Evolutionary conservation across 2,113 vertebrate genomes (phyloP), one percentile per base, ranked within the genome.

Genomic region (Thamnophis sirtalis): DNA sequence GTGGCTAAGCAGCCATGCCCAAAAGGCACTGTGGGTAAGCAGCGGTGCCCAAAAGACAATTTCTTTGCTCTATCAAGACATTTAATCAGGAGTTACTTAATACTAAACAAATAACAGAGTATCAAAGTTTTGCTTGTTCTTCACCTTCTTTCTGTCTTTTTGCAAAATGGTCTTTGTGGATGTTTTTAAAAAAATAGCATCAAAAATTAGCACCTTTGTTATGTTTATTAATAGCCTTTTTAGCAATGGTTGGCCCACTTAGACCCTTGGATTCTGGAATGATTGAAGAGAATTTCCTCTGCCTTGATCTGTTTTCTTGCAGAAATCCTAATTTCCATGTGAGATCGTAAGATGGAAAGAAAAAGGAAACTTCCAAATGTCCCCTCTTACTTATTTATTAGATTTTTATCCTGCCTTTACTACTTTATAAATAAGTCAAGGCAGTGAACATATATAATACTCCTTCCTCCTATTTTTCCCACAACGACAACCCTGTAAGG

Each of bases 1-100:
- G 89, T 98, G 86, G 98, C 98, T 0, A 98, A 98, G 95, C 98
- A 98, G 95, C 98, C 98, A 0, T 99, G 99, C 94, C 99, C 99
- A 2, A 91, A 98, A 19, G 98, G 98, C 89, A 99, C 98, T 0
- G 98, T 98, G 94, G 99, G 99, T 99, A 96, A 95, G 97, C 91
- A 98, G 95, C 98, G 98, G 0, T 99, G 99, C 94, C 99, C 99
- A 2, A 91, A 98, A 19, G 98, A 98, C 89, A 99, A 98, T 28
- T n/a, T 48, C 9, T 54, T 28, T 90, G 21, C 19, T 38, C 19
- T 80, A 19, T 28, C 28, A 56, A 90, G 22, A 26, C 11, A 26
- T 48, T 38, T 33, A 54, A 8, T 24, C 49, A 53, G 28, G 28
- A 17, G n/a, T 90, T 73, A 22, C 10, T 89, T 53, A 22, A 38